A percentile compares a stretch with the other conserved stretches of the same genome.
Evolutionary conservation across 2,888 invertebrate species (phyloP).

Genomic region (Drosophila siamana): DNA sequence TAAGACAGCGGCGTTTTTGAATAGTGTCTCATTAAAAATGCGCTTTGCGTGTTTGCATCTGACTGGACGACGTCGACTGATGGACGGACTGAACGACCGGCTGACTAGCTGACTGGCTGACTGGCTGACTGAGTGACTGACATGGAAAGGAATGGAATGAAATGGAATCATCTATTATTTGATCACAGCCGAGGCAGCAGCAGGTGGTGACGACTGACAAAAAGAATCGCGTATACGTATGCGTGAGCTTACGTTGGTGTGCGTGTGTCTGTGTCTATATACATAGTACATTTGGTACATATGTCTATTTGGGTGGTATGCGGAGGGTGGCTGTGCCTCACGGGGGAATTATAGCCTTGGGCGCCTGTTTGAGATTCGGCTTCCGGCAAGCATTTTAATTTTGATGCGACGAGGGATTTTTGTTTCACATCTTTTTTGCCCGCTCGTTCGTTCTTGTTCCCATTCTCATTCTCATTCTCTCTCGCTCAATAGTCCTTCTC

Average conservation of each 20-base stretch:
- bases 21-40: constrained; percentile 73
- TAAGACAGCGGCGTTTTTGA: constrained; percentile 59
- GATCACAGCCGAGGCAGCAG: constrained; percentile 37
- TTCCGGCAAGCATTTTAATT: constrained; percentile 81
- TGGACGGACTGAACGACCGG: constrained; percentile 4
- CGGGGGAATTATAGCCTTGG: constrained; percentile 68
- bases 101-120: background rate
- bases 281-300: background rate
- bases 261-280: background rate
- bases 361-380: constrained; percentile 78
- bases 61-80: constrained; percentile 7
- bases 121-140: constrained; percentile 2
- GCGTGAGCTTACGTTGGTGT: background rate
- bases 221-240: constrained; percentile 45
- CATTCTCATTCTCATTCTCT: background rate
- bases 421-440: constrained; percentile 49
- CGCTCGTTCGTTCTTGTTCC: constrained; percentile 3
- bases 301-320: constrained; percentile 23
- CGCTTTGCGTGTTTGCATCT: constrained; percentile 25
- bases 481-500: background rate
- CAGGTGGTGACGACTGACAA: constrained; percentile 68
- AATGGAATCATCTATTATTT: constrained; percentile 56
- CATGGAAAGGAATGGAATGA: constrained; percentile 12
- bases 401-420: constrained; percentile 72
- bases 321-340: constrained; percentile 14